phyloP scores from a whole-genome alignment of 2,113 vertebrate species.

The Salvelinus namaycush region DNA sequence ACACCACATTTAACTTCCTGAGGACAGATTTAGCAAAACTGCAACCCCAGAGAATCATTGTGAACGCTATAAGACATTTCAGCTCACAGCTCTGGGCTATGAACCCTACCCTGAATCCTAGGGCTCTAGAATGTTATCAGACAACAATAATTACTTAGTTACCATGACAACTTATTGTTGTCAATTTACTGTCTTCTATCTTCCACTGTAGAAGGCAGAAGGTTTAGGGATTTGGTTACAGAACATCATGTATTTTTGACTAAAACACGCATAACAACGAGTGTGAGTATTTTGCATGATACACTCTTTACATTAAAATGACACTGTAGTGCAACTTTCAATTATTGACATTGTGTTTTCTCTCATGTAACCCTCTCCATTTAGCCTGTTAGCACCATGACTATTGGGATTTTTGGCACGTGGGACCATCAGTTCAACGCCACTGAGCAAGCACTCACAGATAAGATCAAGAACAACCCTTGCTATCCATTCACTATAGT shows the following conservation, averaged over 20 bases:
- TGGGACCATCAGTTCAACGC: slow-evolving; percentile 7
- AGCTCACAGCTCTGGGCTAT: not conserved
- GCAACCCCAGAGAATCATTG: too few relatives aligned
- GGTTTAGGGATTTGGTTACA: not conserved
- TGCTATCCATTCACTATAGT: slow-evolving; percentile 4
- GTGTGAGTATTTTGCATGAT: not conserved
- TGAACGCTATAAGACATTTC: too few relatives aligned
- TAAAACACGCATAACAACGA: not conserved
- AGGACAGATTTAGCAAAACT: too few relatives aligned
- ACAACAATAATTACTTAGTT: not conserved
- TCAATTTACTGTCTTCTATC: not conserved
- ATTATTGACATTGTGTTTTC: not conserved
- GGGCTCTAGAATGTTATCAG: not conserved
- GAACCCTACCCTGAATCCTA: not conserved
- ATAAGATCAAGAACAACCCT: slow-evolving; percentile 7
- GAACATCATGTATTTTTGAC: not conserved
- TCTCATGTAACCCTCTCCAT: not conserved
- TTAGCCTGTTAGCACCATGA: slow-evolving; percentile 2
- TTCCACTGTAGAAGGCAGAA: not conserved
- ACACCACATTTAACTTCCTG: too few relatives aligned
- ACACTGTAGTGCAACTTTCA: not conserved
- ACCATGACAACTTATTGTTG: not conserved
- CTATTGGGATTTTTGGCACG: slow-evolving; percentile 8
- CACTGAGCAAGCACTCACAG: not conserved
- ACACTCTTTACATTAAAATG: not conserved